Percentiles rank a stretch among this genome's conserved stretches.
phyloP scores from a whole-genome alignment of 2,797 vertebrate genomes.

The Hipposideros larvatus region DNA sequence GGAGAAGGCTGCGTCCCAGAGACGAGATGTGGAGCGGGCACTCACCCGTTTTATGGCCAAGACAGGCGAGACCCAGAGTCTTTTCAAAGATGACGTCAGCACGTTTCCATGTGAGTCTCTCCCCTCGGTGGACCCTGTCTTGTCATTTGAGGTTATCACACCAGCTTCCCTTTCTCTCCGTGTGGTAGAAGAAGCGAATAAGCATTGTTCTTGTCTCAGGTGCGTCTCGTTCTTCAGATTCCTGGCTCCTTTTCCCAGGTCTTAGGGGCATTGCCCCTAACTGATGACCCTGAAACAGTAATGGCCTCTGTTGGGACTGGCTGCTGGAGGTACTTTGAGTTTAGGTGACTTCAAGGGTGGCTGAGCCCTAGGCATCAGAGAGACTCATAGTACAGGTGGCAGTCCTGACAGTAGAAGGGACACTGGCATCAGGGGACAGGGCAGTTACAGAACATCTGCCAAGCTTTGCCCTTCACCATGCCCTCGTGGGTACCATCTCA shows the following conservation, averaged over 20 bases:
- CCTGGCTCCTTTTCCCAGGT: neutral
- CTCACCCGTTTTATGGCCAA: constrained; percentile 99
- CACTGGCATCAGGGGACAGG: neutral
- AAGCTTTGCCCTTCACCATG: fast-evolving
- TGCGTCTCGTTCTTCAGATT: neutral
- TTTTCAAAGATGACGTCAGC: constrained; percentile 97
- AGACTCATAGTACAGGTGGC: neutral
- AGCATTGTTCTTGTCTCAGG: neutral
- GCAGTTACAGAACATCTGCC: neutral
- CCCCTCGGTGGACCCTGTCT: neutral
- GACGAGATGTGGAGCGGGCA: constrained; percentile 96
- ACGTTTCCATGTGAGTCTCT: constrained; percentile 93
- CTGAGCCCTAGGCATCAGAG: neutral
- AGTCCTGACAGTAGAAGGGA: neutral
- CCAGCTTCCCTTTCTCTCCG: neutral
- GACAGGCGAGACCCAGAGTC: constrained; percentile 97
- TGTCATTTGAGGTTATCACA: neutral
- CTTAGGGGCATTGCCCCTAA: neutral
- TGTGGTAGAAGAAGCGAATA: neutral
- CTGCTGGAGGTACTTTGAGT: neutral
- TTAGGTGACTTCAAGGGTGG: neutral
- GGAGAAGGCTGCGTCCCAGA: constrained; percentile 97
- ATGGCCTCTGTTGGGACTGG: neutral
- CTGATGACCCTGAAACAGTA: neutral
- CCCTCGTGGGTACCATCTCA: neutral